Evolutionary conservation across 1,140 invertebrate genomes (phyloP), one percentile per base, ranked within the genome.

Genomic region (Gonatopus flavifemur): DNA sequence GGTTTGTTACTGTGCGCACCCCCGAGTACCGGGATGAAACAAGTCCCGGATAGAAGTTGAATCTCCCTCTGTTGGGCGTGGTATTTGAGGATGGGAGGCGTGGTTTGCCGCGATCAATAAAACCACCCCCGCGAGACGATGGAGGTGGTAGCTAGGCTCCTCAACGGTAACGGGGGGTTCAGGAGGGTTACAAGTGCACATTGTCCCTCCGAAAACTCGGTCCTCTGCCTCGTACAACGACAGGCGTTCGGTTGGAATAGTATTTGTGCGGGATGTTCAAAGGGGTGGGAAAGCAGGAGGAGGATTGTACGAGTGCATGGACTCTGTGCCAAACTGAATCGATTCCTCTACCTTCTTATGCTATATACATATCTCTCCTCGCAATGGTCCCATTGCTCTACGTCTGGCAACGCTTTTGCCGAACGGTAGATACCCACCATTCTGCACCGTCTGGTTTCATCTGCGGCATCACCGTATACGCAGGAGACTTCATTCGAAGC

Each of bases 61-160:
- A n/a, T n/a, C n/a, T n/a, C n/a, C n/a, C n/a, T 19, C 41, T 39
- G 52, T 22, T 69, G 54, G 69, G 71, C 72, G 72, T 73, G 66
- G 63, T 63, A 54, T 67, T 59, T 50, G 55, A 56, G 56, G 66
- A 60, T 61, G 54, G 67, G 60, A 56, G 72, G 73, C 73, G 72
- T 71, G 70, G 72, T 60, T 19, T 63, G 19, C 13, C 7, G 13
- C 52, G 73, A 76, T 76, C 73, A 71, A 74, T 76, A 74, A 69
- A 70, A 69, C 65, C 66, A 72, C 62, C 69, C 66, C 51, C 60
- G 21, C 41, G 10, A 8, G 15, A 28, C 13, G 19, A 18, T 32
- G 37, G 10, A 13, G 35, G n/a, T 28, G 48, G 28, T 36, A 24
- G 28, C 41, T 16, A 19, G 21, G 4, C 18, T n/a, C 12, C 28